phyloP scores from a whole-genome alignment of 2,113 vertebrate species.

The Edolisoma coerulescens region DNA sequence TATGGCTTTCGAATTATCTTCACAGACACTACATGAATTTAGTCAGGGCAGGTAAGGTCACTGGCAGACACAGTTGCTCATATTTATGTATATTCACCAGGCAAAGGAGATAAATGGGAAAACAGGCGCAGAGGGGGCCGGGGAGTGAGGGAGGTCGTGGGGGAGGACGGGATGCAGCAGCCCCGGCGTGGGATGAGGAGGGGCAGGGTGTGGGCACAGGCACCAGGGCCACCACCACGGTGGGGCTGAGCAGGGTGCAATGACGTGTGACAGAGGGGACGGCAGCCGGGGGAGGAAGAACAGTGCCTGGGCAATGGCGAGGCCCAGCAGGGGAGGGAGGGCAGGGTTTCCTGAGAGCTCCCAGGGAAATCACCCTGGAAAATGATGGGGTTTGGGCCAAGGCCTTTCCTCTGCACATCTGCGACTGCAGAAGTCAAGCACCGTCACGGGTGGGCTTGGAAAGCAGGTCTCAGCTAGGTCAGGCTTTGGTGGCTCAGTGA shows the following conservation, averaged over 20 bases:
- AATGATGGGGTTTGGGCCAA: not conserved
- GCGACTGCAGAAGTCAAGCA: not conserved
- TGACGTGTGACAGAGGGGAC: accelerated
- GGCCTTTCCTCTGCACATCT: accelerated
- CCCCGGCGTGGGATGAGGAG: not conserved
- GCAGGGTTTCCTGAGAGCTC: not conserved
- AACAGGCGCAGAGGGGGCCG: not conserved
- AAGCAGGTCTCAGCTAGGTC: not conserved
- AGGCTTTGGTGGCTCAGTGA: not conserved
- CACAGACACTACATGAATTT: slow-evolving; percentile 74
- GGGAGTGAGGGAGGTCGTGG: not conserved
- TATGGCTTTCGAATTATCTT: slow-evolving; percentile 77
- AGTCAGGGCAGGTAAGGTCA: slow-evolving; percentile 74
- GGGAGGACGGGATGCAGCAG: not conserved
- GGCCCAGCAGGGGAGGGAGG: not conserved
- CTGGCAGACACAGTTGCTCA: slow-evolving; percentile 54
- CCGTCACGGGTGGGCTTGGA: accelerated
- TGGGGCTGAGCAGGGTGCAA: not conserved
- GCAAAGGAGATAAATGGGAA: slow-evolving; percentile 63
- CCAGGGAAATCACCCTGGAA: not conserved
- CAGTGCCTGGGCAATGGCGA: not conserved
- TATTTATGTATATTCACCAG: slow-evolving; percentile 54
- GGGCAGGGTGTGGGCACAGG: not conserved
- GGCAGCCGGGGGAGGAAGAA: not conserved
- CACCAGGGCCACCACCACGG: accelerated